phyloP scores from a whole-genome alignment of 2,797 vertebrate genomes.

The Neoniphon sammara region DNA sequence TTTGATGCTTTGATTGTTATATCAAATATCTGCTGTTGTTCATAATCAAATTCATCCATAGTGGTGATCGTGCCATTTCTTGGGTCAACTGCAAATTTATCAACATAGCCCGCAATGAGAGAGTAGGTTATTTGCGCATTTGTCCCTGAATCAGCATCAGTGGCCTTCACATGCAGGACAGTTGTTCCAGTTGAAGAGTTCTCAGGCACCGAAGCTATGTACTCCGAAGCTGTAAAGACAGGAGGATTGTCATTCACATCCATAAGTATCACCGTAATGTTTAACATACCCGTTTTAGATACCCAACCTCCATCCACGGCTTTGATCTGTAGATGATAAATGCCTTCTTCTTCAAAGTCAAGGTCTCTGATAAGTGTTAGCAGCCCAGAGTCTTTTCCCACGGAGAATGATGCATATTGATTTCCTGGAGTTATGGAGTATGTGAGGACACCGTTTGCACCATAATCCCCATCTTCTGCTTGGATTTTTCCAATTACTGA shows the following conservation, averaged over 20 bases:
- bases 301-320: constrained; percentile 80
- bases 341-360: constrained; percentile 78
- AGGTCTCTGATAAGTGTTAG: constrained; percentile 75
- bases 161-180: constrained; percentile 72
- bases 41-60: constrained; percentile 81
- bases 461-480: constrained; percentile 80
- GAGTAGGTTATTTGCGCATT: constrained; percentile 81
- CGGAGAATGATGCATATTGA: constrained; percentile 69
- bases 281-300: constrained; percentile 69
- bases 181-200: constrained; percentile 74
- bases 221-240: constrained; percentile 73
- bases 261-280: constrained; percentile 76
- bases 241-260: constrained; percentile 85
- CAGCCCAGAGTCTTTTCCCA: constrained; percentile 79
- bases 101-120: constrained; percentile 75
- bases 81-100: constrained; percentile 78
- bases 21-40: constrained; percentile 77
- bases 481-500: constrained; percentile 81
- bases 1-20: constrained; percentile 81
- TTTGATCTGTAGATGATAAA: constrained; percentile 71
- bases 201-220: constrained; percentile 72
- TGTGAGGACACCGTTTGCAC: constrained; percentile 77
- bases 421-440: constrained; percentile 71
- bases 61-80: constrained; percentile 79
- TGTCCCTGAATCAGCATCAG: constrained; percentile 77